phyloP scores from a whole-genome alignment of 2,113 vertebrate genomes.

The Phasianus colchicus region DNA sequence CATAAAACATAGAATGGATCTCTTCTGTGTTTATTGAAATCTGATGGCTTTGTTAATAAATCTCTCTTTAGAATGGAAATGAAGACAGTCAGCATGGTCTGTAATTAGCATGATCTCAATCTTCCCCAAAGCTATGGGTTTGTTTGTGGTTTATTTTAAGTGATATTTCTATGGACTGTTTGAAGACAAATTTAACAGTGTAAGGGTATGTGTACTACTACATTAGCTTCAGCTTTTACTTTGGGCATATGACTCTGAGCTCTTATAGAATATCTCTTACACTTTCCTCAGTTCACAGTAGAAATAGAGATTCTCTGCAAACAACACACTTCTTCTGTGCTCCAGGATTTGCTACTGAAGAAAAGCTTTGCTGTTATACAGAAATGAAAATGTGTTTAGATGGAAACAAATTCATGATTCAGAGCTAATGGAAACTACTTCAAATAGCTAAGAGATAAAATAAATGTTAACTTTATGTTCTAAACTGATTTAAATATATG shows the following conservation, averaged over 20 bases:
- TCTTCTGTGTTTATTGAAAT: slow-evolving; percentile 42
- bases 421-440: not conserved
- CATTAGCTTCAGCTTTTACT: not conserved
- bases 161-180: not conserved
- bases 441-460: not conserved
- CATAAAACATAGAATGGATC: slow-evolving; percentile 3
- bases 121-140: not conserved
- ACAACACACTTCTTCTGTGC: not conserved
- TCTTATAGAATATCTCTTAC: not conserved
- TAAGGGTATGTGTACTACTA: not conserved
- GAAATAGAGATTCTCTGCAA: not conserved
- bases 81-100: slow-evolving; percentile 28
- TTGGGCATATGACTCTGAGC: not conserved
- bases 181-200: not conserved
- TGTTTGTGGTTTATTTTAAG: not conserved
- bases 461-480: not conserved
- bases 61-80: slow-evolving; percentile 1
- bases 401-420: not conserved
- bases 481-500: not conserved
- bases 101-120: slow-evolving; percentile 10
- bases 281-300: not conserved
- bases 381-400: not conserved
- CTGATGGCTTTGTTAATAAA: not conserved
- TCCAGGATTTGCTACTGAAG: not conserved
- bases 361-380: not conserved